These are phyloP conservation scores for Tiliqua scincoides DNA, from an alignment of 2,113 vertebrate species.

Conservation along the genomic window DNA sequence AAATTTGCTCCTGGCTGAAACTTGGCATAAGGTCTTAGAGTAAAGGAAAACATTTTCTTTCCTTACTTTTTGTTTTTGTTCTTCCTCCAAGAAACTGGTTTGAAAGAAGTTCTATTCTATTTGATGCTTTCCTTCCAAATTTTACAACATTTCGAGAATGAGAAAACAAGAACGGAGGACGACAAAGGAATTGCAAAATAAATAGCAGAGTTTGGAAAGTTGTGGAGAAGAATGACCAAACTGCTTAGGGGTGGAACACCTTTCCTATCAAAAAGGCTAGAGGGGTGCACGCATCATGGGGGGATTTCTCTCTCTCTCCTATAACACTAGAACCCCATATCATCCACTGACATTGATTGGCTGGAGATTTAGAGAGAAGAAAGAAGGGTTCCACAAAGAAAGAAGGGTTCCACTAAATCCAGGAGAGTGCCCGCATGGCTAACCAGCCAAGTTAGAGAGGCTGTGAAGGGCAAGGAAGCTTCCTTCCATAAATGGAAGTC, in stretches of 20 bases:
- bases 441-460: no score
- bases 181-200: not conserved
- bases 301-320: not conserved
- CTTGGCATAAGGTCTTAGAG: constrained; percentile 59
- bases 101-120: constrained; percentile 37
- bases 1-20: constrained; percentile 73
- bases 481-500: no score
- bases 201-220: not conserved
- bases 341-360: not conserved
- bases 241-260: not conserved
- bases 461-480: no score
- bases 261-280: not conserved
- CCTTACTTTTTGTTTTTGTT: not conserved
- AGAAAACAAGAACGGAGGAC: not conserved
- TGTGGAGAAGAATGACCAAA: no score
- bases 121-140: not conserved
- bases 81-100: constrained; percentile 12
- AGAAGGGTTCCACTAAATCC: no score
- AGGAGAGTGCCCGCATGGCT: no score
- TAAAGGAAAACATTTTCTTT: constrained; percentile 50
- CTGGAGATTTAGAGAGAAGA: not conserved
- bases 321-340: not conserved
- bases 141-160: not conserved
- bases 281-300: not conserved
- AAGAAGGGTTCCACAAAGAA: no score